Conservation (phyloP, 1,140 invertebrate genomes). For the Bathynomus jamesi region DNA sequence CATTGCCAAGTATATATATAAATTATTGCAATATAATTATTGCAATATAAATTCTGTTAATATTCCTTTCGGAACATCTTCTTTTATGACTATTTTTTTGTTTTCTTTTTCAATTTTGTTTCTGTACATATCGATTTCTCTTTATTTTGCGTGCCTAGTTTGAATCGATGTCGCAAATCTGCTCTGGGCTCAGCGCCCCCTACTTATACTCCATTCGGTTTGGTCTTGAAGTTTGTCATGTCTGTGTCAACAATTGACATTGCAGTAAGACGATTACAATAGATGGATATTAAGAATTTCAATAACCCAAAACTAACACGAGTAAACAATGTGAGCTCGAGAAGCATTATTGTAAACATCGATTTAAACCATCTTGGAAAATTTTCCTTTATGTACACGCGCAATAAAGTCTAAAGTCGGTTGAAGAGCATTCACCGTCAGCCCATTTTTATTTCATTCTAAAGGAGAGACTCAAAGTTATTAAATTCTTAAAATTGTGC, state of each 20-base stretch:
- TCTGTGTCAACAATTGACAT: neutral
- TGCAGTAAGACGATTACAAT: neutral
- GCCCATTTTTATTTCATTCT: neutral
- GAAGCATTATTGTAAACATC: neutral
- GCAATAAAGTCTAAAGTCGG: neutral
- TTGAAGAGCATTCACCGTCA: neutral
- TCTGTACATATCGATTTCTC: too few relatives aligned
- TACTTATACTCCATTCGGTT: too few relatives aligned
- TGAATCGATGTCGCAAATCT: too few relatives aligned
- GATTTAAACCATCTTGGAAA: neutral
- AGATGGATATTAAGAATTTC: slow-evolving; percentile 1
- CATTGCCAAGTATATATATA: too few relatives aligned
- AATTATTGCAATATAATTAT: too few relatives aligned
- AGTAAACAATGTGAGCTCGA: neutral
- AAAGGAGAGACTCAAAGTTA: neutral
- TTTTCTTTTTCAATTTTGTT: too few relatives aligned
- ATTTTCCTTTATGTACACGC: neutral
- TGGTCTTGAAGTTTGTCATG: too few relatives aligned
- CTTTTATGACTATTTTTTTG: too few relatives aligned
- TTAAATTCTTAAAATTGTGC: neutral
- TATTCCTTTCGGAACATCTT: too few relatives aligned
- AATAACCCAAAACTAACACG: neutral
- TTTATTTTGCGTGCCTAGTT: too few relatives aligned
- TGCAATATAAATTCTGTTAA: too few relatives aligned
- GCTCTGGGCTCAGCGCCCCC: too few relatives aligned